Conservation (phyloP, 2,888 invertebrate genomes). For the Malthinus flaveolus region DNA sequence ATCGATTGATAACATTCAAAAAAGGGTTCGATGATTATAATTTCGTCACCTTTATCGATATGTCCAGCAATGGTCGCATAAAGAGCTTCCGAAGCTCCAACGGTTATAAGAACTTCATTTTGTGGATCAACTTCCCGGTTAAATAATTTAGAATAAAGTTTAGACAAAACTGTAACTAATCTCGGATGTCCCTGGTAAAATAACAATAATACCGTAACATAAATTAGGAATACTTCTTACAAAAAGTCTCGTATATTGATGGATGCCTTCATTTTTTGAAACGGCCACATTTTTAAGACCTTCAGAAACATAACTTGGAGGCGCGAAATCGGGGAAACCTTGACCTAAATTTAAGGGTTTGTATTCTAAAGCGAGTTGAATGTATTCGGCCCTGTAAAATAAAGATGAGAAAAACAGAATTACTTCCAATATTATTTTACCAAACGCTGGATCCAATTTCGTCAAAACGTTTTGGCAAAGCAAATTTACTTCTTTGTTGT, state of each 20-base stretch:
- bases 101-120: constrained; percentile 85
- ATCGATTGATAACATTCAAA: constrained; percentile 98
- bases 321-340: constrained; percentile 92
- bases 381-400: constrained; percentile 66
- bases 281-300: not conserved
- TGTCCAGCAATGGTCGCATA: constrained; percentile 83
- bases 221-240: not conserved
- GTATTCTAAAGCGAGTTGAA: constrained; percentile 76
- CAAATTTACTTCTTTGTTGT: not conserved
- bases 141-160: constrained; percentile 81
- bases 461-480: not conserved
- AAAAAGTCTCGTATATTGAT: not conserved
- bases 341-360: constrained; percentile 93
- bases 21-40: constrained; percentile 96
- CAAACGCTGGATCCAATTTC: not conserved
- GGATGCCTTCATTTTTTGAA: not conserved
- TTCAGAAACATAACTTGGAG: constrained; percentile 59
- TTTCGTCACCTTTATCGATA: constrained; percentile 85
- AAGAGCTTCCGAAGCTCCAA: constrained; percentile 94
- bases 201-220: not conserved
- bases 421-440: not conserved
- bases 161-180: constrained; percentile 80
- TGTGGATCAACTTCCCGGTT: constrained; percentile 76
- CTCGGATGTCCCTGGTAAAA: constrained; percentile 82
- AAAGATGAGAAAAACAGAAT: too few species aligned